These are phyloP conservation scores for Agrilus planipennis DNA, from an alignment of 1,140 invertebrate genomes.

Conservation along the genomic window DNA sequence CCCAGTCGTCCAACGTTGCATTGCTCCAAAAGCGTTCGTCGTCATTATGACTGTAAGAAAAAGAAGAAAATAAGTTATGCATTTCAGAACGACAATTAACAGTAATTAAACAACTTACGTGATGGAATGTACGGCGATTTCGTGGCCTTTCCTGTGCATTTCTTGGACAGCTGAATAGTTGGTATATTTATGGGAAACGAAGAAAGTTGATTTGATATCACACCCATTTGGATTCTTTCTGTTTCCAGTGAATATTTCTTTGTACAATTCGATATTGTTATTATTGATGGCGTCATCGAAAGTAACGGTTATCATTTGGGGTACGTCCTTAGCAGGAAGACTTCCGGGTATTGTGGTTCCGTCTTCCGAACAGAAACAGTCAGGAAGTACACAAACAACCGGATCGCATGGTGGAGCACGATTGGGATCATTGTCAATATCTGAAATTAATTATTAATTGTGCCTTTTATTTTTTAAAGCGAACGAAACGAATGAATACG, in stretches of 20 bases:
- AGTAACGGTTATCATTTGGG: slow-evolving; percentile 94
- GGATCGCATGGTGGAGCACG: slow-evolving; percentile 83
- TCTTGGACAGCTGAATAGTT: slow-evolving; percentile 95
- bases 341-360: slow-evolving; percentile 76
- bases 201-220: slow-evolving; percentile 93
- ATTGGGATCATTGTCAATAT: slow-evolving; percentile 90
- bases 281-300: slow-evolving; percentile 96
- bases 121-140: slow-evolving; percentile 95
- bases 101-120: slow-evolving; percentile 54
- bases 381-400: slow-evolving; percentile 76
- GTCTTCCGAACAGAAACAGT: slow-evolving; percentile 93
- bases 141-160: slow-evolving; percentile 87
- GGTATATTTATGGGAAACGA: slow-evolving; percentile 96
- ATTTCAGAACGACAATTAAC: slow-evolving; percentile 63
- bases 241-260: slow-evolving; percentile 84
- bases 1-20: slow-evolving; percentile 86
- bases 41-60: slow-evolving; percentile 64
- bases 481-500: too few species aligned
- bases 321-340: slow-evolving; percentile 67
- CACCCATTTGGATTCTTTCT: slow-evolving; percentile 94
- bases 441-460: slow-evolving; percentile 48
- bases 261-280: slow-evolving; percentile 91
- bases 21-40: slow-evolving; percentile 92
- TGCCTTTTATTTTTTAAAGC: slow-evolving; percentile 1
- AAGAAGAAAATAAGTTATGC: slow-evolving; percentile 11